These are phyloP conservation scores for Euzophera pinguis DNA, from an alignment of 2,888 invertebrate genomes.

Conservation along the genomic window DNA sequence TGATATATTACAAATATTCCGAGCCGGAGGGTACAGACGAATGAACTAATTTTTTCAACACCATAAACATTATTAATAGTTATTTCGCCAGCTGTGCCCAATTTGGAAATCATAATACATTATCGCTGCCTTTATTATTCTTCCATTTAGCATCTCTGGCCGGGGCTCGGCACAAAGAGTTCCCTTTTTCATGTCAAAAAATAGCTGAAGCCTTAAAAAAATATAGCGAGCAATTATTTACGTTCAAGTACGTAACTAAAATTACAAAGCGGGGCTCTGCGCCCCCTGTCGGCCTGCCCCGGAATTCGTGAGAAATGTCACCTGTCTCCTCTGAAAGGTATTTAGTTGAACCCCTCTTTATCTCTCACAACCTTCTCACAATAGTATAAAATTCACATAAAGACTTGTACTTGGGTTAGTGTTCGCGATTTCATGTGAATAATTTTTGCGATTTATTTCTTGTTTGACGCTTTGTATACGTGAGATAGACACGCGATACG, in stretches of 20 bases:
- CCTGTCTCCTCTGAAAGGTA: conserved; percentile 5
- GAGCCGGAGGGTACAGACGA: neutral
- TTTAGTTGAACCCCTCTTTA: conserved; percentile 11
- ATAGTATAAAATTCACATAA: conserved; percentile 11
- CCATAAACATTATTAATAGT: conserved; percentile 1
- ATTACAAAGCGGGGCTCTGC: conserved; percentile 9
- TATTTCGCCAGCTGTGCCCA: neutral
- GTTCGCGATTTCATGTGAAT: conserved; percentile 5
- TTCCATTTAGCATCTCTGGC: conserved; percentile 1
- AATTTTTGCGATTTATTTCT: conserved; percentile 3
- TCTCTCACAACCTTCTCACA: conserved; percentile 8
- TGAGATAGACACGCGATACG: conserved; percentile 10
- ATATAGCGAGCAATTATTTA: conserved; percentile 11
- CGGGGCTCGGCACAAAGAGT: neutral
- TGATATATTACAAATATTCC: neutral
- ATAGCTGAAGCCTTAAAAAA: conserved; percentile 10
- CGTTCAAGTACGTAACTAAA: conserved; percentile 10
- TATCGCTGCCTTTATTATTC: conserved; percentile 5
- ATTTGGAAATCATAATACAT: conserved; percentile 6
- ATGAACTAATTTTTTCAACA: neutral
- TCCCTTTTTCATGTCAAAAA: conserved; percentile 4
- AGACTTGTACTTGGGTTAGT: conserved; percentile 6
- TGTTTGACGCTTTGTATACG: neutral
- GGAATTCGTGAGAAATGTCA: conserved; percentile 12
- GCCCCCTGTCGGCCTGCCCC: neutral